A percentile compares a stretch with the other conserved stretches of the same genome.
phyloP scores from a whole-genome alignment of 2,888 invertebrate species.

The Meliscaeva auricollis region DNA sequence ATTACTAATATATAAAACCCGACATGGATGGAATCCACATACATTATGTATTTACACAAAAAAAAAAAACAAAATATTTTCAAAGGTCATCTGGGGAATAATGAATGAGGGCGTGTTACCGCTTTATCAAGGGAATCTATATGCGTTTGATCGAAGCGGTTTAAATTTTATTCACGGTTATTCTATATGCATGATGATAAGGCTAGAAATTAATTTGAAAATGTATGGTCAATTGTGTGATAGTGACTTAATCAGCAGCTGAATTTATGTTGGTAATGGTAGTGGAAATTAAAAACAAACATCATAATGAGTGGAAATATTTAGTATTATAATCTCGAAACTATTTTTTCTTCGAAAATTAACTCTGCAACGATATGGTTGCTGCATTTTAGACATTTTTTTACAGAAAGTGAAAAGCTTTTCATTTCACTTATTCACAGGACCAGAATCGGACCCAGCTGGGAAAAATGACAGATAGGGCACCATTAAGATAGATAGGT shows the following conservation, averaged over 20 bases:
- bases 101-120: slow-evolving; percentile 65
- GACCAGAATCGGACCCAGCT: too few relatives aligned
- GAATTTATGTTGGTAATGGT: too few relatives aligned
- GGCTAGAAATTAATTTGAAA: slow-evolving; percentile 51
- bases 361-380: too few relatives aligned
- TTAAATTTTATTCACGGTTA: slow-evolving; percentile 45
- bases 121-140: slow-evolving; percentile 42
- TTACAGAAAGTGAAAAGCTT: too few relatives aligned
- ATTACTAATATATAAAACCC: slow-evolving; percentile 54
- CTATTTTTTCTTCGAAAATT: too few relatives aligned
- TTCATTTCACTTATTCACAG: too few relatives aligned
- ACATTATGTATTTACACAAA: background rate
- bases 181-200: slow-evolving; percentile 56
- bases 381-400: too few relatives aligned
- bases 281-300: too few relatives aligned
- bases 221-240: slow-evolving; percentile 58
- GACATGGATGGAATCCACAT: slow-evolving; percentile 65
- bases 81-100: slow-evolving; percentile 69
- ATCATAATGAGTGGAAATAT: too few relatives aligned
- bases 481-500: too few relatives aligned
- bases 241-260: slow-evolving; percentile 55
- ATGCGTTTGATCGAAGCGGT: slow-evolving; percentile 45
- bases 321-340: too few relatives aligned
- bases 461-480: too few relatives aligned
- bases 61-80: slow-evolving; percentile 38